phyloP scores from a whole-genome alignment of 1,140 invertebrate genomes.

The Leptoteleia sp. region DNA sequence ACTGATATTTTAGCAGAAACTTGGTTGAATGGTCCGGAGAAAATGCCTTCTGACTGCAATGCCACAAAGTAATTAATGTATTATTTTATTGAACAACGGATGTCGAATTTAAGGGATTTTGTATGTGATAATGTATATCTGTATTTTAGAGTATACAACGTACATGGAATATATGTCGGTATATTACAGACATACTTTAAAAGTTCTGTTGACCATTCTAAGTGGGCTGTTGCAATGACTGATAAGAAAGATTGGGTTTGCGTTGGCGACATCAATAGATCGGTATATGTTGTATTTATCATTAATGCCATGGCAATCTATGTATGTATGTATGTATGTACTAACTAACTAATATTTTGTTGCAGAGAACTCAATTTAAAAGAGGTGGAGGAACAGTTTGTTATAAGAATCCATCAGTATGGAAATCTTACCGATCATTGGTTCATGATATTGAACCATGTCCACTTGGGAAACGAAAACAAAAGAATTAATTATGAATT shows the following conservation, averaged over 20 bases:
- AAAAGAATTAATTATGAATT: no score
- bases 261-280: conserved; percentile 96
- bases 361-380: conserved; percentile 86
- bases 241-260: conserved; percentile 87
- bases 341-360: no score
- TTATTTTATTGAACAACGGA: no score
- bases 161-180: conserved; percentile 83
- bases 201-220: conserved; percentile 93
- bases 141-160: conserved; percentile 84
- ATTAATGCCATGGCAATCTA: no score
- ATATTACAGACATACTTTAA: conserved; percentile 84
- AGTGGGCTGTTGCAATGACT: conserved; percentile 89
- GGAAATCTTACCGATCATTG: conserved; percentile 81
- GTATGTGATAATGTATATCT: no score
- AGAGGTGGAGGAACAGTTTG: conserved; percentile 93
- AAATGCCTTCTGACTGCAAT: conserved; percentile 86
- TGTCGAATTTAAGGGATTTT: no score
- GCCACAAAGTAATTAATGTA: conserved; percentile 69
- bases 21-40: conserved; percentile 91
- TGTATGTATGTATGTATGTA: no score
- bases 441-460: conserved; percentile 79
- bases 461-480: conserved; percentile 39
- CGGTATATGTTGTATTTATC: conserved; percentile 80
- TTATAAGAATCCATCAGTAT: conserved; percentile 81
- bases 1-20: conserved; percentile 90